Evolutionary conservation across 2,888 invertebrate genomes (phyloP), one percentile per base, ranked within the genome.

Genomic region (Plusia festucae): DNA sequence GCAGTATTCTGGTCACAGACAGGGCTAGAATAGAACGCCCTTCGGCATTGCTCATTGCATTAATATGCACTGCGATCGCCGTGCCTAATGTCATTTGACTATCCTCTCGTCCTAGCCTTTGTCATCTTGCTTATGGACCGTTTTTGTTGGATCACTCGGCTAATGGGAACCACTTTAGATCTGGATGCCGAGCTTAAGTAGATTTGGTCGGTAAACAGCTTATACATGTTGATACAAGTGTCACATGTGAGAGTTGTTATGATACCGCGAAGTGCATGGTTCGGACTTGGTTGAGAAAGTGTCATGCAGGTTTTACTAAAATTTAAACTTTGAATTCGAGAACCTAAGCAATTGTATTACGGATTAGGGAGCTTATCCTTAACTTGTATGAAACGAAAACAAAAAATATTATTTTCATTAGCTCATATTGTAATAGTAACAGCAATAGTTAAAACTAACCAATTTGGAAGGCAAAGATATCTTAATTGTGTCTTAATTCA

Each of bases 1-100:
- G 30, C 80, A 78, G 81, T 89, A 92, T 92, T 90, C 92, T 65
- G 80, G 69, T 87, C 93, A 89, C 90, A 87, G 68, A 63, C 81
- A 80, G 79, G 81, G 79, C 79, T 85, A 76, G 18, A 49, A 65
- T 67, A 69, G 72, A 83, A 84, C 84, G 88, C 87, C 87, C 88
- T 87, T 87, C 83, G 49, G 72, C 82, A 83, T 82, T 83, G 85
- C 69, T 77, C 80, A 63, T 53, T 67, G 68, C 78, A 85, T 87
- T 84, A 82, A 75, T 82, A 87, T 86, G 80, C 86, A 52, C 62
- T 51, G 30, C 68, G 34, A 40, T 58, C 67, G 53, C 58, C 53
- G 67, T 76, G 65, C 59, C 75, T 77, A 79, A 84, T 83, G 75
- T 70, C 74, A 72, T 78, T 73, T 70, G 76, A 70, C 61, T 60